A percentile compares a stretch with the other conserved stretches of the same genome.
Conservation (phyloP, 2,888 invertebrate species). For the Ochropleura leucogaster region DNA sequence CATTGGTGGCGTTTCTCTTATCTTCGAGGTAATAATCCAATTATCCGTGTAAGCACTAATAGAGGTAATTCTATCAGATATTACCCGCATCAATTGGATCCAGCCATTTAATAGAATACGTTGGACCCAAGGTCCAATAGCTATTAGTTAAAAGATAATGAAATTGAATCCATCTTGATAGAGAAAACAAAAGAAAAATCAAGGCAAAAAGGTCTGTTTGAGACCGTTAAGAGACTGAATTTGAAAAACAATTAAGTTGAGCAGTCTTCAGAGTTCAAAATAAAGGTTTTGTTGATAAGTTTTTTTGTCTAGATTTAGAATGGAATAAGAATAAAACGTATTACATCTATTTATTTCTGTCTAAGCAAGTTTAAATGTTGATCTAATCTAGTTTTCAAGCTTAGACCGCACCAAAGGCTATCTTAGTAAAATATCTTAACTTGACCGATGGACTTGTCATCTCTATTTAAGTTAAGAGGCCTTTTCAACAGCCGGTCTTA, state of each 20-base stretch:
- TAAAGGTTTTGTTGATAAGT: slow-evolving; percentile 9
- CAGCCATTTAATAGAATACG: slow-evolving; percentile 39
- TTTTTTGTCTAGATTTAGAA: slow-evolving; percentile 15
- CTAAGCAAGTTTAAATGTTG: slow-evolving; percentile 2
- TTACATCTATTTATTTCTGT: background rate
- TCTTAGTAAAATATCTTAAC: slow-evolving; percentile 42
- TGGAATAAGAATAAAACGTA: background rate
- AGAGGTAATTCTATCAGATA: slow-evolving; percentile 27
- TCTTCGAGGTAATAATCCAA: slow-evolving; percentile 22
- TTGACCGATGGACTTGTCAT: slow-evolving; percentile 24
- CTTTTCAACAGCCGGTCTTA: slow-evolving; percentile 15
- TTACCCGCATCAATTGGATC: slow-evolving; percentile 30
- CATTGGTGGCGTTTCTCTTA: background rate
- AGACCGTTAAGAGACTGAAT: slow-evolving; percentile 24
- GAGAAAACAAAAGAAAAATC: slow-evolving; percentile 40
- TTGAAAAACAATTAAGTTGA: slow-evolving; percentile 54
- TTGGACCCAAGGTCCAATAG: slow-evolving; percentile 17
- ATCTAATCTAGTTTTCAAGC: slow-evolving; percentile 22
- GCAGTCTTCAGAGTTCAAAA: slow-evolving; percentile 25
- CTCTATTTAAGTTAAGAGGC: slow-evolving; percentile 16
- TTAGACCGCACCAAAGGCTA: slow-evolving; percentile 31
- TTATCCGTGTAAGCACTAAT: slow-evolving; percentile 44
- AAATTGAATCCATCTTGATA: slow-evolving; percentile 34
- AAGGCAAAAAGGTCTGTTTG: slow-evolving; percentile 16
- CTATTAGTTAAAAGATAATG: slow-evolving; percentile 52